These are phyloP conservation scores for Helarctos malayanus DNA, from an alignment of 2,797 vertebrate genomes.

Conservation along the genomic window DNA sequence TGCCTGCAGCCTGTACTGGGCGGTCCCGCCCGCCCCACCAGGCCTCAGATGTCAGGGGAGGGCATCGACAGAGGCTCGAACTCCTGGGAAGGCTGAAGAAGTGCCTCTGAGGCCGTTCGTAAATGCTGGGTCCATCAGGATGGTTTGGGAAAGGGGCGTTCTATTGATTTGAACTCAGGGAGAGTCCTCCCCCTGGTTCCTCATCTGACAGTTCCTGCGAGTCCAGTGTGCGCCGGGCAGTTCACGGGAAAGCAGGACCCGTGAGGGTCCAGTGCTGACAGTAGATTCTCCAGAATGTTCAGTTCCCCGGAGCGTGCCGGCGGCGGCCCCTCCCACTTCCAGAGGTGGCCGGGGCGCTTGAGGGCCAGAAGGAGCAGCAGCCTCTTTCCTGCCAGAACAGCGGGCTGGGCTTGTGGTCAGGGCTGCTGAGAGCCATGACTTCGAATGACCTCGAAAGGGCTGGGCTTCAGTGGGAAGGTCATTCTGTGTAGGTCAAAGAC, in stretches of 20 bases:
- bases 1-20: too few relatives aligned
- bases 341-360: fast-evolving
- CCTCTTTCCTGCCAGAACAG: not conserved
- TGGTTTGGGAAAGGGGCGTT: too few relatives aligned
- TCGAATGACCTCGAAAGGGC: not conserved
- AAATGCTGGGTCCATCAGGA: fast-evolving
- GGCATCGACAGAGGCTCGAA: fast-evolving
- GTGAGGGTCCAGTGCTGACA: fast-evolving
- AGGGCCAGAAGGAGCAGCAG: fast-evolving
- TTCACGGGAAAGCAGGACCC: too few relatives aligned
- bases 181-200: not conserved
- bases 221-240: fast-evolving
- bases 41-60: too few relatives aligned
- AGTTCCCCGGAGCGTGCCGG: fast-evolving
- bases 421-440: not conserved
- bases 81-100: fast-evolving
- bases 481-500: not conserved
- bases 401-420: not conserved
- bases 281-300: not conserved
- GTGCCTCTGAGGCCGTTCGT: fast-evolving
- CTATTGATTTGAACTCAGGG: not conserved
- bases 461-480: not conserved
- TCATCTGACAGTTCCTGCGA: not conserved
- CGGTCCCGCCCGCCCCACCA: not conserved
- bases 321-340: not conserved